A percentile compares a stretch with the other conserved stretches of the same genome.
Evolutionary conservation across 2,888 invertebrate species (phyloP).

Genomic region (Apodemia hepburni): DNA sequence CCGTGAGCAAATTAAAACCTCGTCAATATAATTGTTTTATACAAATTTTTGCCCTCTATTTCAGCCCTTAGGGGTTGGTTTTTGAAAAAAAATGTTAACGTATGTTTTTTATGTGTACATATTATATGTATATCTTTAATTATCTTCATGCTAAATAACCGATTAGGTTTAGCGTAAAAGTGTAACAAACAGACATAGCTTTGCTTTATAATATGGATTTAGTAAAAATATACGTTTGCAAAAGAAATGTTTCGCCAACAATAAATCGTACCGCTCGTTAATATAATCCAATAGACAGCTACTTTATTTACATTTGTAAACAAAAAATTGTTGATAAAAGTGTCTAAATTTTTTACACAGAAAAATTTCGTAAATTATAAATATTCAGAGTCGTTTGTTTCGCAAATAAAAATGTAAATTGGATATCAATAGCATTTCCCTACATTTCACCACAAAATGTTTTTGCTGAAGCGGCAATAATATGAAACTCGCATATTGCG

Average conservation of each 20-base stretch:
- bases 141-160: no score
- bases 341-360: background rate
- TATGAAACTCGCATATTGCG: constrained; percentile 74
- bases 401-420: constrained; percentile 16
- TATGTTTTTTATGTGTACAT: no score
- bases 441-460: constrained; percentile 57
- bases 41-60: no score
- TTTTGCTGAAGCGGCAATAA: constrained; percentile 71
- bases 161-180: no score
- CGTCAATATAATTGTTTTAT: no score
- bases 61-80: no score
- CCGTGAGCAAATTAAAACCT: no score
- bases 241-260: background rate
- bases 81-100: no score
- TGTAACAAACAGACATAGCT: no score
- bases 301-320: background rate
- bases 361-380: constrained; percentile 12
- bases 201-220: no score
- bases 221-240: no score
- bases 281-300: background rate
- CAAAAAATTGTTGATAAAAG: background rate
- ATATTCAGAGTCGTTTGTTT: constrained; percentile 3
- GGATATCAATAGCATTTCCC: constrained; percentile 25
- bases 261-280: background rate
- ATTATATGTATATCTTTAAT: no score